Percentiles rank a stretch among this genome's conserved stretches.
These are phyloP conservation scores for Trichonephila inaurata DNA, from an alignment of 1,140 invertebrate species.

Conservation along the genomic window DNA sequence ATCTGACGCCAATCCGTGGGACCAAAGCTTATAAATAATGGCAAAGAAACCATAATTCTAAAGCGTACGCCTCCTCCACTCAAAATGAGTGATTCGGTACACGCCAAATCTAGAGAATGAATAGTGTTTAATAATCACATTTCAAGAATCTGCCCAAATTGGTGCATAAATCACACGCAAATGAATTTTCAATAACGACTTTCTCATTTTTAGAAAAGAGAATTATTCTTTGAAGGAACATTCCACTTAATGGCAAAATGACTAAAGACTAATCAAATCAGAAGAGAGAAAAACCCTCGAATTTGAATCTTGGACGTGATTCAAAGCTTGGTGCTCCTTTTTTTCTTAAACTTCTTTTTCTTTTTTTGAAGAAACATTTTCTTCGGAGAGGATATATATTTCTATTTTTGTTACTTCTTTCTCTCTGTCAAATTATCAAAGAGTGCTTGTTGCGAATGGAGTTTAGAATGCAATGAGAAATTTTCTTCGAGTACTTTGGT, in stretches of 20 bases:
- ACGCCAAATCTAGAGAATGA: background rate
- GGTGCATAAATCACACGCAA: constrained; percentile 35
- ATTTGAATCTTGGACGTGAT: constrained; percentile 19
- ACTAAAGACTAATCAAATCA: background rate
- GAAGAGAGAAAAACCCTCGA: background rate
- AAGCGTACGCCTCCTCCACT: background rate
- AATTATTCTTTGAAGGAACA: background rate
- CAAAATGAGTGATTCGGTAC: background rate
- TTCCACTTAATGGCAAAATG: constrained; percentile 25
- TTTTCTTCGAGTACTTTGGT: background rate
- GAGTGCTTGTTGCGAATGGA: constrained; percentile 8
- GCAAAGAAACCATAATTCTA: background rate
- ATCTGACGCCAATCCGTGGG: too few species aligned
- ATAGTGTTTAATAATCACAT: constrained; percentile 34
- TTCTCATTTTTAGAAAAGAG: background rate
- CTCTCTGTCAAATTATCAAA: background rate
- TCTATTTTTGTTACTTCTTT: background rate
- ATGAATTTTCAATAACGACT: constrained; percentile 50
- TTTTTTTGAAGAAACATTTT: background rate
- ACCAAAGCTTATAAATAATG: too few species aligned
- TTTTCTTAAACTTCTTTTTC: background rate
- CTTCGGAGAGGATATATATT: background rate
- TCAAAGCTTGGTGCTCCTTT: background rate
- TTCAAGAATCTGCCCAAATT: constrained; percentile 44
- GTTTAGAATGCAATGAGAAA: background rate